Evolutionary conservation across 2,888 invertebrate species (phyloP), one percentile per base, ranked within the genome.

Genomic region (Netelia fuscicornis): DNA sequence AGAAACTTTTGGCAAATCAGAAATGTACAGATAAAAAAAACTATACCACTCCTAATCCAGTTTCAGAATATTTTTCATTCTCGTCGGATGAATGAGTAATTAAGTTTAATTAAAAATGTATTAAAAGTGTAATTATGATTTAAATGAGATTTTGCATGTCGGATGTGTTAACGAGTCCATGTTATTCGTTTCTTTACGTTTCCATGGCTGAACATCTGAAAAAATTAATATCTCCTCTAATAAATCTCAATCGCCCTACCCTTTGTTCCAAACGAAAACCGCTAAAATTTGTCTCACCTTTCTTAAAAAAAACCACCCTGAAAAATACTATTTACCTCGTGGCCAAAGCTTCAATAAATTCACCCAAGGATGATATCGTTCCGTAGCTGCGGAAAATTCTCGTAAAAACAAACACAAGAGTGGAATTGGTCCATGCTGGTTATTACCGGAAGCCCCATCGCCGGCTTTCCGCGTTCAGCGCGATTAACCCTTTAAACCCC

Each of bases 401-500:
- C 62, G 54, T 67, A 67, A 44, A 54, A 23, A 54, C 62, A 68
- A 81, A 76, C 54, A n/a, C 48, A 2, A 62, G 42, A 11, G 42
- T 20, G 54, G 54, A 81, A 76, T 74, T 68, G 37, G 25, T 48
- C 64, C 54, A 72, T 79, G 79, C 56, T 75, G 42, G 30, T 68
- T 79, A 72, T 72, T 72, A 42, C 20, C 58, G 44, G 44, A 74
- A 68, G 67, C 60, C 52, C 44, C 67, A 58, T 72, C 81, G 42
- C 65, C 54, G 44, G 77, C 62, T 84, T 23, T 42, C n/a, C 5
- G 10, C 44, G 71, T 71, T 44, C 68, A 56, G 56, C 77, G 83
- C 81, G 82, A 86, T 87, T 86, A 87, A 87, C 81, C 84, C 84
- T 83, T 87, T 79, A 62, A 75, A 30, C 37, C 65, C 17, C 30